phyloP scores from a whole-genome alignment of 2,797 vertebrate species.

The Syngnathus rostellatus region DNA sequence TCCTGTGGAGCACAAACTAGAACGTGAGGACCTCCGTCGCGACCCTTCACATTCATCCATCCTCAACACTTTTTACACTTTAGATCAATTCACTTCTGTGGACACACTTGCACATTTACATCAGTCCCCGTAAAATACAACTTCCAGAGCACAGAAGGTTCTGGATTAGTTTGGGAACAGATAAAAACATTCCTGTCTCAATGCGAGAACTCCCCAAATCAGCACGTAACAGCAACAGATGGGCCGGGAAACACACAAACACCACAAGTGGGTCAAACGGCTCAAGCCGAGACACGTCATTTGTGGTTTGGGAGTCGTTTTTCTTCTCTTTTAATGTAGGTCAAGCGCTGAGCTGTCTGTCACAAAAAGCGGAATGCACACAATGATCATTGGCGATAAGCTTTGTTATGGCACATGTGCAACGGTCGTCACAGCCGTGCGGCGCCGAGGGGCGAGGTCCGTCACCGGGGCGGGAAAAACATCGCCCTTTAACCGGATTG shows the following conservation, averaged over 20 bases:
- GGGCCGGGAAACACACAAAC: background rate
- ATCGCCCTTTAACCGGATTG: background rate
- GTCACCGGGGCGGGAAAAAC: background rate
- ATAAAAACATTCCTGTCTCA: conserved; percentile 1
- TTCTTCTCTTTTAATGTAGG: background rate
- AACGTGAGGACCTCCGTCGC: background rate
- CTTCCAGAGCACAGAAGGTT: background rate
- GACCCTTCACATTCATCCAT: background rate
- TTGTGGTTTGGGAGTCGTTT: background rate
- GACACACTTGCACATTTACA: background rate
- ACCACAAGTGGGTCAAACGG: conserved; percentile 3
- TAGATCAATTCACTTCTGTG: no score
- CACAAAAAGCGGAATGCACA: background rate
- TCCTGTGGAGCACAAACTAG: conserved; percentile 66
- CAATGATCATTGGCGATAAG: background rate
- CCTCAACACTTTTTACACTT: background rate
- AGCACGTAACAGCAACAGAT: conserved; percentile 25
- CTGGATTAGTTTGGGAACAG: conserved; percentile 1
- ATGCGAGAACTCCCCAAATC: background rate
- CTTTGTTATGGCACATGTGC: conserved; percentile 1
- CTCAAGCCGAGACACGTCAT: background rate
- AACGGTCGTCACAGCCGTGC: conserved; percentile 8
- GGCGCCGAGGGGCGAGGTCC: background rate
- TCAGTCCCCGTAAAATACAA: background rate
- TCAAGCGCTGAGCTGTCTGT: background rate